These are phyloP conservation scores for Schizopygopsis malacanthus DNA, from an alignment of 2,797 vertebrate genomes.

Conservation along the genomic window DNA sequence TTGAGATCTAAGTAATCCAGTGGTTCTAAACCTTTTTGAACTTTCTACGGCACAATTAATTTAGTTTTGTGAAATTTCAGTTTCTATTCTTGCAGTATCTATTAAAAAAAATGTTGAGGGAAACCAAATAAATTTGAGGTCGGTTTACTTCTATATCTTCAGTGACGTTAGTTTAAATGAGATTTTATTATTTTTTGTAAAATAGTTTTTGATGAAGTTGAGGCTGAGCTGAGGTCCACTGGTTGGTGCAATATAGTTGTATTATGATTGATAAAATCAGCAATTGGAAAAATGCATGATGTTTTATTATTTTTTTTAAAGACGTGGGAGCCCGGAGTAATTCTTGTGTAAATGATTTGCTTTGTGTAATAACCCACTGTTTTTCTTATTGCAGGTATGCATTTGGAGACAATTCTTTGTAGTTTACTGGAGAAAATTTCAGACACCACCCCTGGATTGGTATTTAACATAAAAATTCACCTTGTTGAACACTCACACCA, in stretches of 20 bases:
- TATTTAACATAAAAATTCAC: background rate
- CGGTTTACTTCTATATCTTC: background rate
- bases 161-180: background rate
- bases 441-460: conserved; percentile 4
- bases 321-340: background rate
- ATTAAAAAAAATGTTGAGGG: background rate
- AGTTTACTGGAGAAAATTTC: background rate
- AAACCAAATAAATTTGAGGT: background rate
- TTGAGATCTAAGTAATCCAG: background rate
- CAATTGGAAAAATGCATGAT: background rate
- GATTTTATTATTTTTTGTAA: background rate
- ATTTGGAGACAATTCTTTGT: conserved; percentile 9
- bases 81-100: background rate
- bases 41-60: background rate
- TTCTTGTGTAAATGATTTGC: background rate
- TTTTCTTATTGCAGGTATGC: conserved; percentile 38
- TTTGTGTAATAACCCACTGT: background rate
- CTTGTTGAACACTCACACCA: background rate
- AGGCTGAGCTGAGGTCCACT: background rate
- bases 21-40: background rate
- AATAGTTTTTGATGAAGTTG: background rate
- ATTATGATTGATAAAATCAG: background rate
- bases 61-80: background rate
- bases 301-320: background rate
- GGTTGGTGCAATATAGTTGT: background rate